A percentile compares a stretch with the other conserved stretches of the same genome.
These are phyloP conservation scores for Triplophysa yarkandensis DNA, from an alignment of 2,797 vertebrate species.

Conservation along the genomic window DNA sequence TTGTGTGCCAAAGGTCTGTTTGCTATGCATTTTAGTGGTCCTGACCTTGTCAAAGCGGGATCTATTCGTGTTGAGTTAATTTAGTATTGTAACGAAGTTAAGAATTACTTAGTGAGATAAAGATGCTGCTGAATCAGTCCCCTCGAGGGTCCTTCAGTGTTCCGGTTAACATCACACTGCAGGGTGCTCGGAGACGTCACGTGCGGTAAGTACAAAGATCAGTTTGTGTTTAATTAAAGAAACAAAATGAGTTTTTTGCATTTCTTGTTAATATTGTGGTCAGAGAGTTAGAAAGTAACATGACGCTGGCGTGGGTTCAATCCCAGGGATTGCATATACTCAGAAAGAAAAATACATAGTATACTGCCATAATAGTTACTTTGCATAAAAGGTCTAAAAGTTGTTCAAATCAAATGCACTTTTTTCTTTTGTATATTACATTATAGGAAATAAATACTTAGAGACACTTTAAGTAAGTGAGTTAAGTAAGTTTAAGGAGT, in stretches of 20 bases:
- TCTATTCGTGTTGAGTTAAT: neutral
- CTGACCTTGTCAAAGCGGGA: slow-evolving; percentile 22
- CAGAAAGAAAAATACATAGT: no score
- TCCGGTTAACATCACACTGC: slow-evolving; percentile 84
- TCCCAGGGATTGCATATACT: no score
- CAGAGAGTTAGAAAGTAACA: no score
- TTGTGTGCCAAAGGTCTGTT: neutral
- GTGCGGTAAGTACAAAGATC: slow-evolving; percentile 72
- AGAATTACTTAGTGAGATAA: slow-evolving; percentile 38
- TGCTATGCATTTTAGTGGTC: neutral
- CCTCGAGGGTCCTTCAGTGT: slow-evolving; percentile 78
- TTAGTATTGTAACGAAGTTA: slow-evolving; percentile 30
- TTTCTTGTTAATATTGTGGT: no score
- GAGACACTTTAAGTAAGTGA: no score
- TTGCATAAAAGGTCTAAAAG: no score
- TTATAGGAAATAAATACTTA: neutral
- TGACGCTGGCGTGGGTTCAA: no score
- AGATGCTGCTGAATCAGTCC: slow-evolving; percentile 71
- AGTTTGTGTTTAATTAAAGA: neutral
- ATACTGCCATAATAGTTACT: no score
- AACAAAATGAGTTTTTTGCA: no score
- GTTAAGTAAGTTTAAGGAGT: no score
- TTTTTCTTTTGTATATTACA: neutral
- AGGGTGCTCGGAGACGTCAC: slow-evolving; percentile 72
- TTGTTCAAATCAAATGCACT: no score